These are phyloP conservation scores for Myathropa florea DNA, from an alignment of 2,888 invertebrate genomes.

Conservation along the genomic window DNA sequence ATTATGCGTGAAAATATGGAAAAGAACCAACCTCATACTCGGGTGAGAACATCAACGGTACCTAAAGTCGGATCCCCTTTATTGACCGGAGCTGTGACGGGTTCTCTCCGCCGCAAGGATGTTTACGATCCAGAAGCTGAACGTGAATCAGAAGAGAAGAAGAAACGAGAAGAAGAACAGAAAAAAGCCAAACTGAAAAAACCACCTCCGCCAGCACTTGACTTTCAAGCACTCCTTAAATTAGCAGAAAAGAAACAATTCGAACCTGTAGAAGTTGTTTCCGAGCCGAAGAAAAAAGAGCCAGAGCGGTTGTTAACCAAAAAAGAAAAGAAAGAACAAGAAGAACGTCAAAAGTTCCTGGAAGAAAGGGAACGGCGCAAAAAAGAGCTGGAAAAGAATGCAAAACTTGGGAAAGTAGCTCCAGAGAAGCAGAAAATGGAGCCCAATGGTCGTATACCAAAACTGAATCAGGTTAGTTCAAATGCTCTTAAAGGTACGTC, in stretches of 20 bases:
- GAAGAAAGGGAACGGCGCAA: constrained; percentile 82
- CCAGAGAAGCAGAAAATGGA: constrained; percentile 73
- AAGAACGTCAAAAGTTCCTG: constrained; percentile 86
- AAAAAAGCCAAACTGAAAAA: constrained; percentile 83
- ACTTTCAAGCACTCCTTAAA: constrained; percentile 89
- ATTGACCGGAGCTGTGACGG: constrained; percentile 22
- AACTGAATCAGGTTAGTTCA: constrained; percentile 77
- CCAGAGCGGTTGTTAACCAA: constrained; percentile 89
- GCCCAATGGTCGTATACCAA: constrained; percentile 82
- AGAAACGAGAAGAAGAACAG: constrained; percentile 77
- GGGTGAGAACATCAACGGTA: constrained; percentile 42
- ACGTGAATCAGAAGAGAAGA: constrained; percentile 76
- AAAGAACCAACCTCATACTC: constrained; percentile 78
- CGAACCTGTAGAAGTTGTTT: constrained; percentile 85
- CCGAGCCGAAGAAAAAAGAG: constrained; percentile 82
- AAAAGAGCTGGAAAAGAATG: constrained; percentile 74
- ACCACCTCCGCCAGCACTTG: constrained; percentile 87
- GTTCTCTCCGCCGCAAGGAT: constrained; percentile 41
- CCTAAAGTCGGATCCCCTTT: constrained; percentile 38
- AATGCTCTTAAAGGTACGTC: constrained; percentile 36
- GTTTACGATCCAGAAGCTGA: constrained; percentile 77
- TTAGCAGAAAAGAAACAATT: constrained; percentile 91
- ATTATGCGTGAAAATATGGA: constrained; percentile 87
- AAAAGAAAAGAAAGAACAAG: constrained; percentile 88
- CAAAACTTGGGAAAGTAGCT: constrained; percentile 70